A percentile compares a stretch with the other conserved stretches of the same genome.
Evolutionary conservation across 2,113 vertebrate genomes (phyloP).

Genomic region (Falco punctatus): DNA sequence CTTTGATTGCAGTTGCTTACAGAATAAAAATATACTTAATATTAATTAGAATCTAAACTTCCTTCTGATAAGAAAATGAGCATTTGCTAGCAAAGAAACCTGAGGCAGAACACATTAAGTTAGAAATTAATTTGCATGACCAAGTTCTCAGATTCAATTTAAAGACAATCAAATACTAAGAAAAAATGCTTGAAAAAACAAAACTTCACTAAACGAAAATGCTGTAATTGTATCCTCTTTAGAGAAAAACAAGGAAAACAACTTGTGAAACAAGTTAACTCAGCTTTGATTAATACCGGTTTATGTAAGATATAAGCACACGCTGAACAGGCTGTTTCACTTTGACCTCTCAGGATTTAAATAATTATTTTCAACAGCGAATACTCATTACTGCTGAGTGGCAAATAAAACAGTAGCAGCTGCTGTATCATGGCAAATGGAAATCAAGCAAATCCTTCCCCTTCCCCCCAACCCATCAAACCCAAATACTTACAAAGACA

Average conservation of each 20-base stretch:
- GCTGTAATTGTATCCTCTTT: neutral
- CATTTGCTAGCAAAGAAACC: neutral
- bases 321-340: neutral
- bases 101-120: neutral
- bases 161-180: neutral
- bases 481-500: conserved; percentile 79
- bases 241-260: neutral
- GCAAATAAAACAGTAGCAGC: neutral
- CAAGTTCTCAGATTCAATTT: neutral
- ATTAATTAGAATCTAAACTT: neutral
- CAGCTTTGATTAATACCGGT: neutral
- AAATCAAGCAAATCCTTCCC: neutral
- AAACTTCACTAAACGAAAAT: neutral
- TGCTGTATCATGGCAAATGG: neutral
- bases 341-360: neutral
- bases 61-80: neutral
- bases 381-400: neutral
- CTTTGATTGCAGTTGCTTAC: neutral
- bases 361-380: neutral
- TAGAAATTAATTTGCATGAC: neutral
- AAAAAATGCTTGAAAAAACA: neutral
- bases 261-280: neutral
- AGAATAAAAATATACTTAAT: neutral
- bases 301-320: neutral
- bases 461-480: neutral